These are phyloP conservation scores for Cantharis lateralis DNA, from an alignment of 2,888 invertebrate genomes.

Conservation along the genomic window DNA sequence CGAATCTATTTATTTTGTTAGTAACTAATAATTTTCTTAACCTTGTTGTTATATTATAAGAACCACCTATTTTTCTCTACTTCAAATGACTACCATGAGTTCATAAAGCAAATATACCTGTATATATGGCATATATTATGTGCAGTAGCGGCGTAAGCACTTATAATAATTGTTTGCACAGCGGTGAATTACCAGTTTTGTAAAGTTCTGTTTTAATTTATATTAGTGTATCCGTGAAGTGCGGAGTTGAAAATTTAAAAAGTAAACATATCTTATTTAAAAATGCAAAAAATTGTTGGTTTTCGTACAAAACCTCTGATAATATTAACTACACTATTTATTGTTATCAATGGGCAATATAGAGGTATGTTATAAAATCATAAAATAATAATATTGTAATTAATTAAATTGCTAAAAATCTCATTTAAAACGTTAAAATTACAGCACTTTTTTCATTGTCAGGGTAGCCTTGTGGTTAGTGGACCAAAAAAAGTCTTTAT, in stretches of 20 bases:
- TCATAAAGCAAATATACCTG: background rate
- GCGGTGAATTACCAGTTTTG: background rate
- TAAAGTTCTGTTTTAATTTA: background rate
- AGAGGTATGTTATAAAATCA: background rate
- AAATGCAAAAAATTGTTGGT: background rate
- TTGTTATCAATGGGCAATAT: background rate
- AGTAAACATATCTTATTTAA: background rate
- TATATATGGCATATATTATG: background rate
- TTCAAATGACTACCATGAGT: background rate
- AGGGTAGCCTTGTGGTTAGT: background rate
- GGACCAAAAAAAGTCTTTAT: background rate
- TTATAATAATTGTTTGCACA: background rate
- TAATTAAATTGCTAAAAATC: background rate
- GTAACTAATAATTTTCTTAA: background rate
- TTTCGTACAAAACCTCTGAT: background rate
- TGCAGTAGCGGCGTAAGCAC: background rate
- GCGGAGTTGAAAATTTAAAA: background rate
- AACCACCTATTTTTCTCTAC: background rate
- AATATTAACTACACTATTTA: background rate
- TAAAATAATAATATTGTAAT: no score
- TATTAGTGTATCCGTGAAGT: background rate
- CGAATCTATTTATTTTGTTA: background rate
- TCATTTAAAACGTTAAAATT: background rate
- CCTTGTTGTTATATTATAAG: background rate
- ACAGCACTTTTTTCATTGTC: background rate